phyloP scores from a whole-genome alignment of 2,113 vertebrate genomes.

The Hippocampus mohnikei region DNA sequence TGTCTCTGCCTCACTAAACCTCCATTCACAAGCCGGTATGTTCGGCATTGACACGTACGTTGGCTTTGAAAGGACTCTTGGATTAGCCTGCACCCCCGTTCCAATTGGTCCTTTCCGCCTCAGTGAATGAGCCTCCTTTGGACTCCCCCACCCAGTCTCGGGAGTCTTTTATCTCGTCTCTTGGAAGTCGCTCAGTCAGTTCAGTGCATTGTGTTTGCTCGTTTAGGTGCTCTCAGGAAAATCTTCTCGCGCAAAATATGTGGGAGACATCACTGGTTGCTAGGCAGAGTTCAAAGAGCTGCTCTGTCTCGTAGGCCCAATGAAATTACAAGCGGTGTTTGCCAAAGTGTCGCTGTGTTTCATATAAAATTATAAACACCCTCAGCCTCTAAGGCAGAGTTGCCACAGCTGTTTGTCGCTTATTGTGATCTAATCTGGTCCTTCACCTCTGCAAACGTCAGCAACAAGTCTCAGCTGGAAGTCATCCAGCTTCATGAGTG shows the following conservation, averaged over 20 bases:
- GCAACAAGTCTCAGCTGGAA: conserved; percentile 33
- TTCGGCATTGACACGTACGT: conserved; percentile 73
- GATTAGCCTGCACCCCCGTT: conserved; percentile 63
- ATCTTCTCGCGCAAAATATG: not conserved
- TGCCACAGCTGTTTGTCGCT: not conserved
- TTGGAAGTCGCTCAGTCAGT: conserved; percentile 23
- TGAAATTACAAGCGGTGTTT: not conserved
- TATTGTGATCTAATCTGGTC: not conserved
- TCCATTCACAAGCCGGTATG: conserved; percentile 45
- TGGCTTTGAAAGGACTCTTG: conserved; percentile 50
- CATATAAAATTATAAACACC: no score
- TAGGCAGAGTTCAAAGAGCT: not conserved
- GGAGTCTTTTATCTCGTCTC: conserved; percentile 52
- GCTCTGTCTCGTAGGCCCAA: not conserved
- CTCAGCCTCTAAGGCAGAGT: not conserved
- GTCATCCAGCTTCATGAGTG: conserved; percentile 58
- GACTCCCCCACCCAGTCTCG: not conserved
- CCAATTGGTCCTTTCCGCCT: conserved; percentile 55
- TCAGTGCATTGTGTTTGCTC: conserved; percentile 10
- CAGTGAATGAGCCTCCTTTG: conserved; percentile 41
- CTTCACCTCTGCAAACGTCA: conserved; percentile 23
- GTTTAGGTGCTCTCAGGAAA: conserved; percentile 2
- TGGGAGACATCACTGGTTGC: not conserved
- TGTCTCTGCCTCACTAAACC: conserved; percentile 55
- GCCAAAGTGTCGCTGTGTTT: no score